Conservation (phyloP, 2,888 invertebrate genomes). For the Acrobasis repandana region DNA sequence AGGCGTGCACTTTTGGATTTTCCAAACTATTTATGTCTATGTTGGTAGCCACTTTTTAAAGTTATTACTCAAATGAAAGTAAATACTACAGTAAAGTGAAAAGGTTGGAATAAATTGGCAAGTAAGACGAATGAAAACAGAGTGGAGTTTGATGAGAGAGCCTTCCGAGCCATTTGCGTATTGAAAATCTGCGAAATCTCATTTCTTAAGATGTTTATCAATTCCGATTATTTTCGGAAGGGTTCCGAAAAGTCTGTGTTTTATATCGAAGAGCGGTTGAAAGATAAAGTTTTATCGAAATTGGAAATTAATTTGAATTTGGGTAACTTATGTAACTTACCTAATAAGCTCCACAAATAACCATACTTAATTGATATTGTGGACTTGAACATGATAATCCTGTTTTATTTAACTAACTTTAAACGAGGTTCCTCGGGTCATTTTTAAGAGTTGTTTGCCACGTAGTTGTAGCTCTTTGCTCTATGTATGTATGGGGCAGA, state of each 20-base stretch:
- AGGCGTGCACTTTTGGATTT: no score
- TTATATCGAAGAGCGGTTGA: not conserved
- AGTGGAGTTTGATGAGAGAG: slow-evolving; percentile 32
- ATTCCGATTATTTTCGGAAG: slow-evolving; percentile 35
- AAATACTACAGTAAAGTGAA: not conserved
- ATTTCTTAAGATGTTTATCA: slow-evolving; percentile 26
- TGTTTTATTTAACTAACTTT: no score
- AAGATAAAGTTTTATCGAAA: not conserved
- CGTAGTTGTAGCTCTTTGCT: no score
- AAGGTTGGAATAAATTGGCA: slow-evolving; percentile 6
- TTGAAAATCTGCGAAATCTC: no score
- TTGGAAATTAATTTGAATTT: slow-evolving; percentile 6
- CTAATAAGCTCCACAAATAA: no score
- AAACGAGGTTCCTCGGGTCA: no score
- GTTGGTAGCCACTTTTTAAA: not conserved
- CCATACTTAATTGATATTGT: no score
- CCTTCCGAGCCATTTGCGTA: slow-evolving; percentile 35
- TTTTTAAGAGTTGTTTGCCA: no score
- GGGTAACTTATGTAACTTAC: no score
- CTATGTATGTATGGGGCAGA: no score
- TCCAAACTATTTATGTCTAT: no score
- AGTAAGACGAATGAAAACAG: slow-evolving; percentile 12
- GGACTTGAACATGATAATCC: no score
- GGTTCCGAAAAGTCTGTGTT: slow-evolving; percentile 26
- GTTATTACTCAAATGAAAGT: slow-evolving; percentile 2